Conservation (phyloP, 1,140 invertebrate species). For the Calephelis nemesis region DNA sequence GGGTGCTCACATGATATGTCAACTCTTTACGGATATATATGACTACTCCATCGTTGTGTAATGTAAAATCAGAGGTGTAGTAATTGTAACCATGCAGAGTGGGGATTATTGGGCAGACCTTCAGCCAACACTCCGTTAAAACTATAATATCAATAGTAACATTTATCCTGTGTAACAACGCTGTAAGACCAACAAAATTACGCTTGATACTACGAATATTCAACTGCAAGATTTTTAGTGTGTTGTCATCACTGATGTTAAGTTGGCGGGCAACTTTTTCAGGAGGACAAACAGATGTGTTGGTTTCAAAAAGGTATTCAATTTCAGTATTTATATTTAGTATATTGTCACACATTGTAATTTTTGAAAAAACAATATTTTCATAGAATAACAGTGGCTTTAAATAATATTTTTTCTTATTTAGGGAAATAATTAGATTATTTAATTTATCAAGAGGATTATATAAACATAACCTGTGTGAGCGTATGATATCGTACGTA, state of each 20-base stretch:
- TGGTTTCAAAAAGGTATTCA: neutral
- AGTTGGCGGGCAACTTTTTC: neutral
- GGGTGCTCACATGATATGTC: neutral
- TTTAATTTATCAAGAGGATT: neutral
- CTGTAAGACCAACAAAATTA: constrained; percentile 5
- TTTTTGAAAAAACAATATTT: neutral
- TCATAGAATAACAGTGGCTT: neutral
- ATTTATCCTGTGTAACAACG: neutral
- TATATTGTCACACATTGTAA: neutral
- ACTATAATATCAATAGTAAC: neutral
- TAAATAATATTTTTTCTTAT: neutral
- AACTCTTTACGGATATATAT: neutral
- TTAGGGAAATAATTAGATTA: neutral
- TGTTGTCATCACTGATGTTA: too few relatives aligned
- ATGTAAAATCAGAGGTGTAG: too few relatives aligned
- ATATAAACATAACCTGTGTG: neutral
- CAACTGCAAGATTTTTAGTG: neutral
- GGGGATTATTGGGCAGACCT: too few relatives aligned
- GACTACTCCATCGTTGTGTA: too few relatives aligned
- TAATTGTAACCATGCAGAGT: too few relatives aligned
- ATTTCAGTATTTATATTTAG: neutral
- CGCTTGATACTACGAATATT: constrained; percentile 20
- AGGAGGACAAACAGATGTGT: neutral
- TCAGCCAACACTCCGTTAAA: neutral
- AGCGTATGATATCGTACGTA: neutral